phyloP scores from a whole-genome alignment of 2,113 vertebrate genomes.

The Orycteropus afer region DNA sequence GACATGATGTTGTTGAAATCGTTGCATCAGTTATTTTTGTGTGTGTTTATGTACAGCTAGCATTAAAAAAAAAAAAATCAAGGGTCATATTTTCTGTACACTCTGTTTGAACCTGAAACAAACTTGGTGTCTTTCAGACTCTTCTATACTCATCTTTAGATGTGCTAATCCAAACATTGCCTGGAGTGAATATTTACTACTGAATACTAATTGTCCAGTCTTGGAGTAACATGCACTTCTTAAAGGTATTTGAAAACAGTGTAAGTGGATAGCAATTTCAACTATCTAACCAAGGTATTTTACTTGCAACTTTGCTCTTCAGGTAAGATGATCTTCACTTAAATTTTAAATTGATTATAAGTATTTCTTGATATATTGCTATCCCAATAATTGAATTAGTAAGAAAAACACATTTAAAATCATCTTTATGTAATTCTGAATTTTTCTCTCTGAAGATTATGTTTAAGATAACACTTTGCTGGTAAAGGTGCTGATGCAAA shows the following conservation, averaged over 20 bases:
- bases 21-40: not conserved
- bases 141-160: not conserved
- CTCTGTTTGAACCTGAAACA: not conserved
- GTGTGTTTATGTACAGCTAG: not conserved
- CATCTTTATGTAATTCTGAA: not conserved
- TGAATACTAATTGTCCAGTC: not conserved
- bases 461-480: not conserved
- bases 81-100: not conserved
- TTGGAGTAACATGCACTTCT: not conserved
- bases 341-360: not conserved
- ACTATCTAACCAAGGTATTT: not conserved
- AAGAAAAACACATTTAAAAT: not conserved
- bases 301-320: not conserved
- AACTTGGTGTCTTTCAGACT: not conserved
- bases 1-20: not conserved
- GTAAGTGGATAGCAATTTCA: not conserved
- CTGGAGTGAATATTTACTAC: not conserved
- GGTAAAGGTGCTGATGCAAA: too few relatives aligned
- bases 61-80: not conserved
- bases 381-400: not conserved
- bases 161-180: not conserved
- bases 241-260: not conserved
- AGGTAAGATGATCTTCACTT: not conserved
- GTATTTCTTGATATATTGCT: not conserved
- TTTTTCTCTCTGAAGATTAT: not conserved